Evolutionary conservation across 2,888 invertebrate species (phyloP), one percentile per base, ranked within the genome.

Genomic region (Norana najaformis): DNA sequence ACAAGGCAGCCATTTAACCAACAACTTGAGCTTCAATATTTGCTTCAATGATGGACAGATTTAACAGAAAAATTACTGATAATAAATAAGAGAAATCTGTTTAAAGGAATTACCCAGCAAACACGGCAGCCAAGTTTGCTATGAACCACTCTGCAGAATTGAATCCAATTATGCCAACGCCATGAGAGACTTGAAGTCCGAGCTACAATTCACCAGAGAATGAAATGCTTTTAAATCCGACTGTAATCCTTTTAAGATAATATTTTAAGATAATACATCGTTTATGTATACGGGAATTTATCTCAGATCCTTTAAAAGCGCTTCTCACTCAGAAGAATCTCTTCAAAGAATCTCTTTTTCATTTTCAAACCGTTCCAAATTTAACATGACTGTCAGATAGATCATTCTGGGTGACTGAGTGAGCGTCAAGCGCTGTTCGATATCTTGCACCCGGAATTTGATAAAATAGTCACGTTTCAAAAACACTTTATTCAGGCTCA

Each of bases 101-200:
- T 37, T 88, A 16, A 88, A 35, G 1, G n/a, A 92, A 93, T 91
- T 93, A 95, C 97, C 98, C 98, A 90, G 98, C 98, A 95, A 97
- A 97, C 93, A 98, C 97, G 36, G 97, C 97, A 6, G 96, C 98
- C 91, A 98, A 95, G 93, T 97, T 97, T 5, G 98, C 96, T 92
- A 97, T 96, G 94, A 97, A 97, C 98, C 98, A 98, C 95, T 98
- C 97, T 89, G 97, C 97, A 39, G 97, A 96, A 95, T 98, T 98
- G 95, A 98, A 98, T n/a, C 98, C 98, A 91, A 98, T 95, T 93
- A 98, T 97, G 92, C 97, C 97, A 39, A 98, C 98, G 23, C 97
- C 96, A 94, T 97, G 96, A 94, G 96, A 96, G 90, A 96, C 96
- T 95, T 98, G 96, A 91, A 98, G 94, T 6, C 98, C 98, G 91